Base-by-base conservation (phyloP, 2,797 vertebrate genomes). In the Xiphorhynchus erythropygius region DNA sequence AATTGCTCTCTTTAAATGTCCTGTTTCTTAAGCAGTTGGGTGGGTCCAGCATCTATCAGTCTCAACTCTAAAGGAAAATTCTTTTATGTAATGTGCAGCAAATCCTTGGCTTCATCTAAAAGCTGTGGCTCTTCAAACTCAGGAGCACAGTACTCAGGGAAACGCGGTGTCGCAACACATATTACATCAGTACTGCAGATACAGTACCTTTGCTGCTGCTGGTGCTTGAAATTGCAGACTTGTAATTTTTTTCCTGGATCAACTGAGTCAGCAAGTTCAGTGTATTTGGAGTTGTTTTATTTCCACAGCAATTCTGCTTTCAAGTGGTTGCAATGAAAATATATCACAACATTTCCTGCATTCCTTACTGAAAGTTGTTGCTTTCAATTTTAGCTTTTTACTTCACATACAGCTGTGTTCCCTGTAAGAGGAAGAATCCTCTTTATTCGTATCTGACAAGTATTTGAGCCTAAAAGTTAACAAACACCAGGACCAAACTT, bases 271-370 rank as follows among this genome's bases (percentile, higher is more conserved):
- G 92, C 92, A 91, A 46, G 55, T 87, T 91, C 69, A 52, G 42
- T 18, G 35, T 55, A 21, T 83, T 92, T 77, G 80, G 68, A 89
- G 64, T 57, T 64, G 33, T 25, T 94, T 92, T 82, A 75, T 93
- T 96, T 93, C 75, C 84, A 93, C 75, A 80, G 81, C 52, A 47
- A n/a, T 91, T 74, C 83, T 87, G 74, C 92, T 96, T 96, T 96
- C 84, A 90, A 95, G 85, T 90, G 94, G 73, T 73, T 87, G 67
- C 49, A 84, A 8, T 25, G 44, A 91, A 95, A 96, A 90, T 69
- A 65, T 62, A 90, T 91, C 88, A 68, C 80, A 76, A 89, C 82
- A 76, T 88, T 96, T 96, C 91, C 73, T 93, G 87, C 78, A 62
- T 96, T 95, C 92, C 64, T 89, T 15, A 81, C 64, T 18, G 11